These are phyloP conservation scores for Entomyzon cyanotis DNA, from an alignment of 2,113 vertebrate species.

Conservation along the genomic window DNA sequence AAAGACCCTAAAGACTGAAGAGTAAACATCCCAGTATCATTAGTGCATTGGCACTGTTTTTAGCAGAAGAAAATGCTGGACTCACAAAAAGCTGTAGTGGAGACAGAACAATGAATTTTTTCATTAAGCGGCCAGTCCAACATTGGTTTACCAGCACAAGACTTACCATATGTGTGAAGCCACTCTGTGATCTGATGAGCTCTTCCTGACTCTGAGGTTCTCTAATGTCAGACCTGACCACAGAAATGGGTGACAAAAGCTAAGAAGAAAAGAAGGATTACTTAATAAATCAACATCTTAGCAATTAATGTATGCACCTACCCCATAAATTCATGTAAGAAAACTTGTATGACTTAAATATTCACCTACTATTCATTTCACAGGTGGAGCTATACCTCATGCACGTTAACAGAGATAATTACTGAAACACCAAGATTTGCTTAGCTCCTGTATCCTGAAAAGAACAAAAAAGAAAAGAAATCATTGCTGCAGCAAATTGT, in stretches of 20 bases:
- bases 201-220: neutral
- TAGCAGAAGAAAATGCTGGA: neutral
- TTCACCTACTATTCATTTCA: constrained; percentile 56
- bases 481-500: constrained; percentile 43
- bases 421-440: constrained; percentile 60
- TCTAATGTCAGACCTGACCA: neutral
- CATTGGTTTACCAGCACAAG: neutral
- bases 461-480: constrained; percentile 54
- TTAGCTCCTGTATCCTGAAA: constrained; percentile 48
- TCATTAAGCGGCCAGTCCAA: neutral
- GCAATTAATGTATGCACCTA: neutral
- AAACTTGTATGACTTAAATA: constrained; percentile 22
- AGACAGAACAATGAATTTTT: neutral
- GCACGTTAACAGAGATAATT: constrained; percentile 62
- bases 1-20: neutral
- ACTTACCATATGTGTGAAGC: neutral
- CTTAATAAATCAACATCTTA: neutral
- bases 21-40: neutral
- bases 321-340: neutral
- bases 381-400: constrained; percentile 58
- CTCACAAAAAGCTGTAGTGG: neutral
- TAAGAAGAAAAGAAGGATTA: neutral
- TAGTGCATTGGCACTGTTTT: neutral
- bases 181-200: neutral
- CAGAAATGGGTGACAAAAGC: neutral